These are phyloP conservation scores for Eilema depressum DNA, from an alignment of 2,888 invertebrate species.

Conservation along the genomic window DNA sequence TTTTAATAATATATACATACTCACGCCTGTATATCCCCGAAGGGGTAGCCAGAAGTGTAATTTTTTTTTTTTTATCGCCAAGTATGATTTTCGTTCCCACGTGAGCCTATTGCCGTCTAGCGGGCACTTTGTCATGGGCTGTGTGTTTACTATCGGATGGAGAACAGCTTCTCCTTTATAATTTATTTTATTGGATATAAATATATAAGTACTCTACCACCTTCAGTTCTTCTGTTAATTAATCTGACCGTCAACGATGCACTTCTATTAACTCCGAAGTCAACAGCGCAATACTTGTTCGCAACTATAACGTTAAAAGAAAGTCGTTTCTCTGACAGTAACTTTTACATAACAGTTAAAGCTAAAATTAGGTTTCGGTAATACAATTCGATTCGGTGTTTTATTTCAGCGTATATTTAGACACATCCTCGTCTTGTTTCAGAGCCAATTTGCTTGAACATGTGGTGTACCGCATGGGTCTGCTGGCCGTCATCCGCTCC, in stretches of 20 bases:
- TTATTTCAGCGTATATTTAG: neutral
- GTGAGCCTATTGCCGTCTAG: no score
- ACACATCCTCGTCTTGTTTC: constrained; percentile 63
- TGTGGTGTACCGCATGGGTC: constrained; percentile 97
- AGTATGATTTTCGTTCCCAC: no score
- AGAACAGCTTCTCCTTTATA: no score
- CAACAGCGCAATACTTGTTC: neutral
- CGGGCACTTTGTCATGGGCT: no score
- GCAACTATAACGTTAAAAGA: neutral
- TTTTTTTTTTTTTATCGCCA: no score
- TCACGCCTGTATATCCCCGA: no score
- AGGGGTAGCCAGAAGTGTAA: no score
- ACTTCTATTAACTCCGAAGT: neutral
- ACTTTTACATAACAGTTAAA: neutral
- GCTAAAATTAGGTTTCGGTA: neutral
- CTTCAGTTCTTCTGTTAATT: neutral
- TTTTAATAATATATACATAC: no score
- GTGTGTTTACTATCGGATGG: no score
- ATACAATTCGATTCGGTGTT: neutral
- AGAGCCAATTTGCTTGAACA: constrained; percentile 95
- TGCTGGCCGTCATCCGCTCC: constrained; percentile 96
- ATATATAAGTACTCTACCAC: neutral
- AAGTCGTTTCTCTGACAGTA: neutral
- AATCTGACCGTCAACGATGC: no score
- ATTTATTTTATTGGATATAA: no score